A percentile compares a stretch with the other conserved stretches of the same genome.
Evolutionary conservation across 2,113 vertebrate genomes (phyloP).

Genomic region (Malurus alboscapulatus): DNA sequence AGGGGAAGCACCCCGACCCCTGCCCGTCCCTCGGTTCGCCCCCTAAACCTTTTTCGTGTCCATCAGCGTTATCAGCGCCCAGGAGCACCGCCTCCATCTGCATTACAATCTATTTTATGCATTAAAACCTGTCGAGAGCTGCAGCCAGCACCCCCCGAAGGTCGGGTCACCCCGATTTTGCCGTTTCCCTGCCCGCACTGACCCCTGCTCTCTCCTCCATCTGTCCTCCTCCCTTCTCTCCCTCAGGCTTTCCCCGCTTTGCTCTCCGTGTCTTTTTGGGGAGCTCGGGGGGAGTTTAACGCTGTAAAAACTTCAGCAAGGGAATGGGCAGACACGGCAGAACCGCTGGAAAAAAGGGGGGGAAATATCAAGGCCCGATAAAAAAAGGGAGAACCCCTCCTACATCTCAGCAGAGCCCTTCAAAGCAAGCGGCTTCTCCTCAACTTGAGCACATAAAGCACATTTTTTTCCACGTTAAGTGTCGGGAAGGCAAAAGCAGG

Average conservation of each 20-base stretch:
- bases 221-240: background rate
- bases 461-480: constrained; percentile 50
- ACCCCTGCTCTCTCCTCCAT: background rate
- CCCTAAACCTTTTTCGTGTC: background rate
- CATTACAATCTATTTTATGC: fast-evolving
- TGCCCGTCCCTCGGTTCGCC: background rate
- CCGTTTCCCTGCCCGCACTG: fast-evolving
- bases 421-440: background rate
- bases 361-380: background rate
- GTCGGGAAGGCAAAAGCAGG: constrained; percentile 67
- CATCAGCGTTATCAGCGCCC: background rate
- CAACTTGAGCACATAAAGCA: background rate
- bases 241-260: background rate
- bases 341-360: background rate
- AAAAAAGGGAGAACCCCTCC: background rate
- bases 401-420: background rate
- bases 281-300: fast-evolving
- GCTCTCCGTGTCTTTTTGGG: background rate
- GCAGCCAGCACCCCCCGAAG: background rate
- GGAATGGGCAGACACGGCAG: background rate
- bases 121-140: background rate
- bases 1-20: background rate
- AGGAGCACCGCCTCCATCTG: fast-evolving
- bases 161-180: fast-evolving
- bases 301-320: background rate